phyloP scores from a whole-genome alignment of 2,113 vertebrate species.

The Bothrops jararaca region DNA sequence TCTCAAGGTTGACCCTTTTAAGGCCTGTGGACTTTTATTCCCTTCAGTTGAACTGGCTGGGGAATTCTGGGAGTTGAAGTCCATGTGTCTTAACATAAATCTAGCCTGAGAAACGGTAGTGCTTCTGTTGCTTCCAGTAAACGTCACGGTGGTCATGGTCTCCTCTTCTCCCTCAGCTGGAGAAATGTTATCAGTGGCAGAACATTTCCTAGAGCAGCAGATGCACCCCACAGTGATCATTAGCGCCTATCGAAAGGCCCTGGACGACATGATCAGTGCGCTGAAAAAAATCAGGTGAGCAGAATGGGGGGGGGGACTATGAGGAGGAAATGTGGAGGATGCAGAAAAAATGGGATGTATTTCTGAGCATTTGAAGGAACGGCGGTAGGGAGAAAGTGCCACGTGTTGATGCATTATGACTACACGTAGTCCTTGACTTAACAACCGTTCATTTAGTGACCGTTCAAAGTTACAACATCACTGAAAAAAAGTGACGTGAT shows the following conservation, averaged over 20 bases:
- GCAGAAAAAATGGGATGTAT: neutral
- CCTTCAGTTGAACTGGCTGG: neutral
- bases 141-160: rapidly evolving
- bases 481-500: neutral
- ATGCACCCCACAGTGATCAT: conserved; percentile 96
- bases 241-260: conserved; percentile 83
- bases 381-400: neutral
- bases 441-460: neutral
- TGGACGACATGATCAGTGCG: conserved; percentile 86
- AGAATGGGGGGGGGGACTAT: rapidly evolving
- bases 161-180: conserved; percentile 74
- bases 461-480: neutral
- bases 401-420: neutral
- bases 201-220: conserved; percentile 95
- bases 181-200: conserved; percentile 94
- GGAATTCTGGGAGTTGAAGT: neutral
- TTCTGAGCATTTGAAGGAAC: neutral
- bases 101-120: neutral
- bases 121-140: neutral
- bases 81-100: neutral
- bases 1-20: neutral
- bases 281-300: conserved; percentile 84
- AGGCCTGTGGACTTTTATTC: neutral
- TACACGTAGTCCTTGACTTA: neutral
- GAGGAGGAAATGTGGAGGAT: neutral